These are phyloP conservation scores for Drosophila pseudoobscura DNA, from an alignment of 1,140 invertebrate species.

Conservation along the genomic window DNA sequence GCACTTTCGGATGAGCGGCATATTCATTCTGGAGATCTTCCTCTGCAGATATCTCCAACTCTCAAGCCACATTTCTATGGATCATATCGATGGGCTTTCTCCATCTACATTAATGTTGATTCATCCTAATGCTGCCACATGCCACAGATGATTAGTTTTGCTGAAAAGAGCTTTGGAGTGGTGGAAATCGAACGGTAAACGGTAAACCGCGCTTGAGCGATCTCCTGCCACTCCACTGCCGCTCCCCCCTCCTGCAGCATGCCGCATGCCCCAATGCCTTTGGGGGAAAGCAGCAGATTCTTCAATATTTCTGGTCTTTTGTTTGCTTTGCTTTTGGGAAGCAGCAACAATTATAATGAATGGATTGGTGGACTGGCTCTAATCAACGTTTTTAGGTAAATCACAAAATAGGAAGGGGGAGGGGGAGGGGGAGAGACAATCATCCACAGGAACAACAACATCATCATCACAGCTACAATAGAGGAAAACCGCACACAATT, in stretches of 20 bases:
- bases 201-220: constrained; percentile 57
- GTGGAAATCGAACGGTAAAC: constrained; percentile 44
- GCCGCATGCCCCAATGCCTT: constrained; percentile 35
- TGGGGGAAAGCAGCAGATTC: constrained; percentile 57
- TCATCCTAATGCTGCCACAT: constrained; percentile 15
- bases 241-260: constrained; percentile 3
- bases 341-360: constrained; percentile 71
- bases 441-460: constrained; percentile 34
- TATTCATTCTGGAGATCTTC: too few relatives aligned
- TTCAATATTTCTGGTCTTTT: constrained; percentile 28
- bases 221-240: constrained; percentile 11
- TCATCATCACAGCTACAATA: constrained; percentile 41
- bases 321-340: constrained; percentile 62
- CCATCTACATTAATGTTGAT: constrained; percentile 13
- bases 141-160: constrained; percentile 40
- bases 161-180: constrained; percentile 30
- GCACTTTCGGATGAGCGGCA: too few relatives aligned
- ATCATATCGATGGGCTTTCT: too few relatives aligned
- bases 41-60: too few relatives aligned
- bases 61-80: too few relatives aligned
- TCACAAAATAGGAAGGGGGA: constrained; percentile 42
- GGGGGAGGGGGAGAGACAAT: constrained; percentile 24
- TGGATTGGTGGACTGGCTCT: constrained; percentile 48
- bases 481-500: constrained; percentile 71
- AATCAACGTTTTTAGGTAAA: constrained; percentile 79